Percentiles rank a stretch among this genome's conserved stretches.
Evolutionary conservation across 2,797 vertebrate species (phyloP).

Genomic region (Eutrigla gurnardus): DNA sequence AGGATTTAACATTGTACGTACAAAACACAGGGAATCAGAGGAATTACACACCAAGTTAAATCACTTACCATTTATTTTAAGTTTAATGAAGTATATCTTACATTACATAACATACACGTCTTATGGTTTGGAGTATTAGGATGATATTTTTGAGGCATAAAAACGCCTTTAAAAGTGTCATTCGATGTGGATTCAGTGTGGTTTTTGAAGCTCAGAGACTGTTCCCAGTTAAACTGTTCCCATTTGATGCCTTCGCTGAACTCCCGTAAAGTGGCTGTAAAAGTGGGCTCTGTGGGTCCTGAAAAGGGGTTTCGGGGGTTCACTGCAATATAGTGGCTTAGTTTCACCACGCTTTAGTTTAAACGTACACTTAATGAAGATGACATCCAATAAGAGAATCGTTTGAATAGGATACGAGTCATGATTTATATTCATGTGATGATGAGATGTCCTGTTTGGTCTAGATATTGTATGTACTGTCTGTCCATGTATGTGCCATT

Average conservation of each 20-base stretch:
- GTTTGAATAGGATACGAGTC: neutral
- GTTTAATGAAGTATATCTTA: no score
- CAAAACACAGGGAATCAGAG: neutral
- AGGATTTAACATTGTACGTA: neutral
- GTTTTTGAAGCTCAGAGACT: constrained; percentile 10
- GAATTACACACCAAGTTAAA: neutral
- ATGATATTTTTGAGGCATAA: neutral
- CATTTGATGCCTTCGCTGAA: neutral
- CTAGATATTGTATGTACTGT: neutral
- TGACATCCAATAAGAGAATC: neutral
- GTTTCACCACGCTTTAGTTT: neutral
- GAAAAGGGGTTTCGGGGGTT: neutral
- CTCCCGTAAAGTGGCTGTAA: neutral
- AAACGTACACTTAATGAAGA: neutral
- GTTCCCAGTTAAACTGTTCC: neutral
- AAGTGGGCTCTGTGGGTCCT: neutral
- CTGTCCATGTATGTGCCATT: no score
- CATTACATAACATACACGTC: neutral
- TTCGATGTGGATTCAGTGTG: neutral
- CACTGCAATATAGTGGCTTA: neutral
- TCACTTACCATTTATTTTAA: no score
- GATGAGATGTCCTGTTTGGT: neutral
- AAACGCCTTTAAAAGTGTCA: neutral
- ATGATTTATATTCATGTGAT: neutral
- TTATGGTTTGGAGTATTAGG: neutral